Evolutionary conservation across 2,888 invertebrate genomes (phyloP), one percentile per base, ranked within the genome.

Genomic region (Chaetoderma sp.): DNA sequence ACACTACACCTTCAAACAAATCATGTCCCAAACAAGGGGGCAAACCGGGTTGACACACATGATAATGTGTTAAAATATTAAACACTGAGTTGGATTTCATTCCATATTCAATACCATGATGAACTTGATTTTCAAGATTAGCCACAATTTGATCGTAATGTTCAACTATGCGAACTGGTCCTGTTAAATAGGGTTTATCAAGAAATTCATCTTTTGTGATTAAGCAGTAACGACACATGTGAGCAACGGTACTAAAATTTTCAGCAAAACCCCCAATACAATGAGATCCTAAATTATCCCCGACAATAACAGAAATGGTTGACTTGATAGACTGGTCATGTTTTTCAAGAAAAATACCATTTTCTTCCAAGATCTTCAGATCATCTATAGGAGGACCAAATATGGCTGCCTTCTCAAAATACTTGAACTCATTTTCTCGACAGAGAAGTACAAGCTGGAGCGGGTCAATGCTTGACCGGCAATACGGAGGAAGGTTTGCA

Each of bases 261-360:
- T 58, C 27, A 44, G 36, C 25, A 42, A 44, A 58, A 27, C 58
- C 58, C 4, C 42, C 36, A 21, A 57, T 39, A 39, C 57, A 44
- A 18, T 59, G 59, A 28, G 47, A 49, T 30, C 59, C 59, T 21
- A 59, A 32, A 32, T 59, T 59, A 21, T 59, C 59, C 28, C 50
- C 50, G 16, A 33, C 52, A 30, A 52, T 52, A 52, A 52, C 28
- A 13, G 21, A 28, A 28, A 52, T 33, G 13, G 30, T 52, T 13
- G 32, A 16, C 23, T 10, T 52, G 16, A 30, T 16, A 18, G 28
- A 32, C 16, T 1, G 21, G 32, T 21, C 27, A 30, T 4, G 52
- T 28, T 18, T 8, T 32, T 13, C 13, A 30, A 52, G 13, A 32
- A 32, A n/a, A 52, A 30, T 52, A 10, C 32, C 52, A 25, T 30